Evolutionary conservation across 2,797 vertebrate species (phyloP).

Genomic region (Neomorphus geoffroyi): DNA sequence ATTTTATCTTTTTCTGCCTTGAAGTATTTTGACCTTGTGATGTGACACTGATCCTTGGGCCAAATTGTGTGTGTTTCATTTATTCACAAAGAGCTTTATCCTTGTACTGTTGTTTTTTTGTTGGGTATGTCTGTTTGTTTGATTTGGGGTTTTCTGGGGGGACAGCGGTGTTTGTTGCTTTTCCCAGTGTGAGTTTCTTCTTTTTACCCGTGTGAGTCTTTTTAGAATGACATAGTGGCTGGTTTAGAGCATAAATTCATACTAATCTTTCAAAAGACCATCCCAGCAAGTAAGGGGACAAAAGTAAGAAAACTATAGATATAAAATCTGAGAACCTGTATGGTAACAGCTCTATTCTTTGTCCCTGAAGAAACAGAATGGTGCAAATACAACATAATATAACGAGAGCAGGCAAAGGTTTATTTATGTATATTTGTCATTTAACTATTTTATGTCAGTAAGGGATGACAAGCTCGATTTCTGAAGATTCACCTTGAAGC

Average conservation of each 20-base stretch:
- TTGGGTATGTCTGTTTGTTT: not conserved
- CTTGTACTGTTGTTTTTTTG: not conserved
- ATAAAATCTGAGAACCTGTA: not conserved
- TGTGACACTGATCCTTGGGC: not conserved
- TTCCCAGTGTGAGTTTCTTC: not conserved
- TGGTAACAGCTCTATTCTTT: not conserved
- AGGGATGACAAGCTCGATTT: not conserved
- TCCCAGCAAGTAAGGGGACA: not conserved
- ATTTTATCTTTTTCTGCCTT: not conserved
- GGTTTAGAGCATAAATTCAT: not conserved
- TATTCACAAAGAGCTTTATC: not conserved
- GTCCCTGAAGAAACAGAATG: not conserved
- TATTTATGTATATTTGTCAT: not conserved
- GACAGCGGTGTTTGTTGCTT: not conserved
- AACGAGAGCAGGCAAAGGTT: not conserved
- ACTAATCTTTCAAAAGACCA: not conserved
- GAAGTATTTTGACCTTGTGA: not conserved
- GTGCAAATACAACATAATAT: not conserved
- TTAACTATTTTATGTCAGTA: not conserved
- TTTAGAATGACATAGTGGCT: not conserved
- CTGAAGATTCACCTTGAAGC: not conserved
- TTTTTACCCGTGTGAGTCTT: not conserved
- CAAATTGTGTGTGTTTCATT: not conserved
- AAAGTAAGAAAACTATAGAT: not conserved
- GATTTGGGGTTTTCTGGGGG: too few species aligned